These are phyloP conservation scores for Drosophila baimaii DNA, from an alignment of 1,140 invertebrate genomes.

Conservation along the genomic window DNA sequence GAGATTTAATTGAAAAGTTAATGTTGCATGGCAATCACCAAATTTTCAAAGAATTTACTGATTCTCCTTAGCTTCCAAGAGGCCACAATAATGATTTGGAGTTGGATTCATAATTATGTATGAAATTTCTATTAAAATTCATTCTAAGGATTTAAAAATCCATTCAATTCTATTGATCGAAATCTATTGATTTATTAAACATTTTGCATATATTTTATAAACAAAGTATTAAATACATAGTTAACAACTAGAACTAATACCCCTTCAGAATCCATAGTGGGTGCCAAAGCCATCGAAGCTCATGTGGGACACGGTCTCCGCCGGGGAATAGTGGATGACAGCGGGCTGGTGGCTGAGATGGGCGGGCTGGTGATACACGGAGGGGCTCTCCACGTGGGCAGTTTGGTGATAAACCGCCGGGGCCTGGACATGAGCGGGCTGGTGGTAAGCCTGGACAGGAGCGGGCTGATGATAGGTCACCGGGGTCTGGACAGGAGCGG, in stretches of 20 bases:
- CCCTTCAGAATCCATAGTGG: slow-evolving; percentile 85
- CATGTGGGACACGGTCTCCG: slow-evolving; percentile 85
- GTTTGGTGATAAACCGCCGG: slow-evolving; percentile 46
- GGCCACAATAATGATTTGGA: too few relatives aligned
- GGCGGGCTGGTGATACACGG: slow-evolving; percentile 22
- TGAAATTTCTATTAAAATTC: too few relatives aligned
- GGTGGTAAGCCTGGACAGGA: slow-evolving; percentile 37
- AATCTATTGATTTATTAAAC: not conserved
- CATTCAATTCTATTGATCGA: slow-evolving; percentile 1
- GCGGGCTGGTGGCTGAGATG: slow-evolving; percentile 60
- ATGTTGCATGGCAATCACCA: too few relatives aligned
- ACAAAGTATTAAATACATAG: slow-evolving; percentile 7
- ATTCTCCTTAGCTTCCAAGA: too few relatives aligned
- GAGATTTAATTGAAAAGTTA: too few relatives aligned
- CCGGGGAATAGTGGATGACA: slow-evolving; percentile 85
- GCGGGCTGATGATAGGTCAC: slow-evolving; percentile 40
- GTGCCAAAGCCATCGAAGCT: slow-evolving; percentile 85
- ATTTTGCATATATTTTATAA: not conserved
- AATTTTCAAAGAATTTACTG: too few relatives aligned
- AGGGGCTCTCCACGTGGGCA: slow-evolving; percentile 27
- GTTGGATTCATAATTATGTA: too few relatives aligned
- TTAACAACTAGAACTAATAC: not conserved
- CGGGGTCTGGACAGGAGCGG: slow-evolving; percentile 53
- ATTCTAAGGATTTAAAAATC: too few relatives aligned
- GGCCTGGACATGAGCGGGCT: slow-evolving; percentile 58